Base-by-base conservation (phyloP, 1,140 invertebrate genomes). In the Thereuonema tuberculata region DNA sequence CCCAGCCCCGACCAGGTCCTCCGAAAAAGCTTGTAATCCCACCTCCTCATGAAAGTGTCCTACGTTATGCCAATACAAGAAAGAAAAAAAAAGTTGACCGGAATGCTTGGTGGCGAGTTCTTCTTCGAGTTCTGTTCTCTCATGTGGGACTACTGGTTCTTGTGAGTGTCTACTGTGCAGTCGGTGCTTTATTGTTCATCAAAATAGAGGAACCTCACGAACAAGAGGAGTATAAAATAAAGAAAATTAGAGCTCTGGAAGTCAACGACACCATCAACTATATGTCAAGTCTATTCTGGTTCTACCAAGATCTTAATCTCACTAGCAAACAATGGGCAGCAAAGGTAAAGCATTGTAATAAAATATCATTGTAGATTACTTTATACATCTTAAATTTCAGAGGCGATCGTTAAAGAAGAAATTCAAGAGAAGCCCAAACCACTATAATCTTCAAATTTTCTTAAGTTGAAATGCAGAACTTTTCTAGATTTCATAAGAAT, bases 111-210 rank as follows among this genome's bases (percentile, higher is more conserved):
- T 46, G 59, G 14, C 49, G 48, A 3, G 37, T 65, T 1, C 47
- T 69, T 9, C 60, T 65, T 14, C 48, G 64, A 2, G 46, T 68
- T 2, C 56, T 70, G 1, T 69, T 69, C 50, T 68, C 68, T 1
- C 67, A 69, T 29, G 59, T 68, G 3, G 67, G 68, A 0, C 56
- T 70, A 2, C 64, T 68, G 47, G n/a, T 70, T 1, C n/a, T 70
- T 20, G 67, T 70, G 15, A 49, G 59, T 1, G 26, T 61, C 0
- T 69, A 66, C 58, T 59, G 65, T 1, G 61, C 47, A 0, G 50
- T 66, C 1, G 65, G 65, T 5, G 67, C 68, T 0, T 63, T 61
- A 37, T 48, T 63, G 2, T 70, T 70, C 63, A 57, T 68, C 1
- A n/a, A 28, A 1, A 27, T 67, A n/a, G 68, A 70, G 48, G 25